phyloP scores from a whole-genome alignment of 2,113 vertebrate genomes.

The Morone chrysops region DNA sequence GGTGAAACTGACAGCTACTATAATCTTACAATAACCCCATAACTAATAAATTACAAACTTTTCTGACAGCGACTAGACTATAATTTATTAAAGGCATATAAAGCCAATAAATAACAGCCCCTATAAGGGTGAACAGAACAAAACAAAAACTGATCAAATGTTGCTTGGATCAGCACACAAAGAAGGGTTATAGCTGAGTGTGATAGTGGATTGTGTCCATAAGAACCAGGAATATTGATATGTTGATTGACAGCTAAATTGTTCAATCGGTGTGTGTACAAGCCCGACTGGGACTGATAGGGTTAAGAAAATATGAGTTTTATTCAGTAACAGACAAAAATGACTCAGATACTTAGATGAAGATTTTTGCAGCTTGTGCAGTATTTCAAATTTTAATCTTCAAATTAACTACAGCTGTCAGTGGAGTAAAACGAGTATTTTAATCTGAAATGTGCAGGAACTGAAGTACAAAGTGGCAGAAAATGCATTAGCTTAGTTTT shows the following conservation, averaged over 20 bases:
- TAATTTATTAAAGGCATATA: too few relatives aligned
- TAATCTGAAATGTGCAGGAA: background rate
- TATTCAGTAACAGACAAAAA: background rate
- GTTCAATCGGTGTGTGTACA: background rate
- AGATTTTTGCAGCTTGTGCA: background rate
- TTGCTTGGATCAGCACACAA: too few relatives aligned
- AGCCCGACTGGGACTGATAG: background rate
- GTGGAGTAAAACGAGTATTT: background rate
- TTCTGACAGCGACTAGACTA: too few relatives aligned
- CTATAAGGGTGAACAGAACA: too few relatives aligned
- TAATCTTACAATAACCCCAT: too few relatives aligned
- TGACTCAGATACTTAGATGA: background rate
- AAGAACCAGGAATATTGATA: background rate
- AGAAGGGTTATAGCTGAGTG: too few relatives aligned
- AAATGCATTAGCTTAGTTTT: too few relatives aligned
- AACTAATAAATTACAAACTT: too few relatives aligned
- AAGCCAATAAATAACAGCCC: too few relatives aligned
- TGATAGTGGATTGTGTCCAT: background rate
- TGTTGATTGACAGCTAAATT: background rate
- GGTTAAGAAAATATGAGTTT: background rate
- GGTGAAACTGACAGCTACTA: too few relatives aligned
- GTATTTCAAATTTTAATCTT: background rate
- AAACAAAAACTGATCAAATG: too few relatives aligned
- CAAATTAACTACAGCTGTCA: background rate
- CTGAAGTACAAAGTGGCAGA: background rate